Base-by-base conservation (phyloP, 2,113 vertebrate genomes). In the Erpornis zantholeuca region DNA sequence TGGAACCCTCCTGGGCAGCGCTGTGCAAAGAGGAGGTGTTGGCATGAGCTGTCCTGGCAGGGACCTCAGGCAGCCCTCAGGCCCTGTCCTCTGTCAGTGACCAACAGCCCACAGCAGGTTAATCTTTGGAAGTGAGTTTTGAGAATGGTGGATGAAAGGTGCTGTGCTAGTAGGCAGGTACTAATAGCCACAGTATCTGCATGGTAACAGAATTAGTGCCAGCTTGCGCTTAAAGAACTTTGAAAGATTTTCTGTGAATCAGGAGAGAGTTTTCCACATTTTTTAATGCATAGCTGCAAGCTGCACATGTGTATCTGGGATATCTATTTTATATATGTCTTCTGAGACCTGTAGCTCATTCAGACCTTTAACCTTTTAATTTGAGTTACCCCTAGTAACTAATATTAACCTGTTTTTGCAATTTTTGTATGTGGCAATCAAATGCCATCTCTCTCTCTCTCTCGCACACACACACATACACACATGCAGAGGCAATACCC, bases 21-120 rank as follows among this genome's bases (percentile, higher is more conserved):
- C 64, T 4, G 6, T 15, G 7, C 2, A 1, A 25, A 2, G 0
- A 1, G 3, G 12, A 23, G 21, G 28, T 36, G 15, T 24, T 0
- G 0, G 28, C 20, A 9, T 23, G 53, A 6, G 0, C 40, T 22
- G 33, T 29, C 29, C 24, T 35, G 4, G 23, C 29, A 6, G 17
- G 24, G 68, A 16, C 10, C 4, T 3, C 2, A 0, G 57, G 59
- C 52, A 40, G 57, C 38, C 31, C 52, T n/a, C 1, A 0, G 13
- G 19, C 21, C 20, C 21, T 15, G 24, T 20, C 15, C 17, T 24
- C 14, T 40, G 14, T 5, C 57, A 4, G 44, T 4, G 40, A 44
- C 63, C 63, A 33, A 33, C 29, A 33, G n/a, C 24, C 15, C 47
- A 3, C 20, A 14, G 50, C 17, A 18, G 16, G 21, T 18, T 42